Conservation (phyloP, 2,797 vertebrate species). For the Gadopsis marmoratus region DNA sequence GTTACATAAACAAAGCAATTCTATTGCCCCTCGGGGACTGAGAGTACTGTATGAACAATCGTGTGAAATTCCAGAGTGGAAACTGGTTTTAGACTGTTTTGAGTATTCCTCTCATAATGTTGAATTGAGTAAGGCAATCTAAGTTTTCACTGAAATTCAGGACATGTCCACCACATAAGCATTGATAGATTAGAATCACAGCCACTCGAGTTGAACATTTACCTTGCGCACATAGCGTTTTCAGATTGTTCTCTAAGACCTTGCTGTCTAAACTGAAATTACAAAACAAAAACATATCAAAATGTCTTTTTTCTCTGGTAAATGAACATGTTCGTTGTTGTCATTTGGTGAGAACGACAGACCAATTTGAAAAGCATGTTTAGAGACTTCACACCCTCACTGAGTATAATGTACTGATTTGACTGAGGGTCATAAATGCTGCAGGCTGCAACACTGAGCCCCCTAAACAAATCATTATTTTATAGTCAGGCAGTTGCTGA, state of each 20-base stretch:
- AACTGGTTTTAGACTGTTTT: constrained; percentile 31
- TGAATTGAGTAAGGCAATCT: neutral
- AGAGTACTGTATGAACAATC: constrained; percentile 26
- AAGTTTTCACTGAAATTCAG: constrained; percentile 25
- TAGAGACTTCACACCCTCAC: neutral
- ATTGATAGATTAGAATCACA: neutral
- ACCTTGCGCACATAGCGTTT: neutral
- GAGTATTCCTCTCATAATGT: constrained; percentile 20
- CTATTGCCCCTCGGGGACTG: constrained; percentile 40
- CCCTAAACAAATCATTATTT: neutral
- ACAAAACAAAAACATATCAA: neutral
- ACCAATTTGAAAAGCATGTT: neutral
- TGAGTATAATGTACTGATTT: neutral
- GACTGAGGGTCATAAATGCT: neutral
- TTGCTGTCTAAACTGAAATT: neutral
- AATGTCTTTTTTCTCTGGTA: neutral
- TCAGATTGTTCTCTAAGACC: neutral
- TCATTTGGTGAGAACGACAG: neutral
- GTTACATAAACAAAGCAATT: constrained; percentile 55
- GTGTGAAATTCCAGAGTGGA: constrained; percentile 36
- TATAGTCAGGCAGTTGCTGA: neutral
- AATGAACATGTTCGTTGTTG: neutral
- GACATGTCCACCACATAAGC: neutral
- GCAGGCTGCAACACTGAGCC: neutral
- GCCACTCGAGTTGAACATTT: neutral